Evolutionary conservation across 1,140 invertebrate species (phyloP).

Genomic region (Venustaconcha ellipsiformis): DNA sequence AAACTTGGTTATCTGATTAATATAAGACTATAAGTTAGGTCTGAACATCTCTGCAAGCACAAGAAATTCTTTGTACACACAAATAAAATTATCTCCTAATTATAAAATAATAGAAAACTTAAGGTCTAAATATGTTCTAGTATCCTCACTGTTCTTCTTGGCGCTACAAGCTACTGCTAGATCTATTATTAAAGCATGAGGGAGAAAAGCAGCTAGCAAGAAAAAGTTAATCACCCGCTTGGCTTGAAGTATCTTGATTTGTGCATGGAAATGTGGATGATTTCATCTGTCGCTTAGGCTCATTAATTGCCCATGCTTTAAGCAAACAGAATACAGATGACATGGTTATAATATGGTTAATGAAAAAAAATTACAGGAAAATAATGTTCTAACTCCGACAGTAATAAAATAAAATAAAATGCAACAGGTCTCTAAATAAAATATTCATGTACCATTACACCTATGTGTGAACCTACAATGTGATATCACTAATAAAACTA

Average conservation of each 20-base stretch:
- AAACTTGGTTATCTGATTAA: too few species aligned
- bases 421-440: not conserved
- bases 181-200: too few species aligned
- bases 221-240: too few species aligned
- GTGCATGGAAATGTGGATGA: conserved; percentile 33
- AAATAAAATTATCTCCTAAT: too few species aligned
- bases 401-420: not conserved
- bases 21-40: too few species aligned
- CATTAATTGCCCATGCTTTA: conserved; percentile 63
- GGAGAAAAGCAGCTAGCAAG: too few species aligned
- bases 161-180: too few species aligned
- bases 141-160: too few species aligned
- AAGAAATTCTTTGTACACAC: too few species aligned
- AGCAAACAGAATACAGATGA: conserved; percentile 34
- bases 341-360: conserved; percentile 7
- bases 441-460: conserved; percentile 2
- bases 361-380: conserved; percentile 10
- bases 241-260: not conserved
- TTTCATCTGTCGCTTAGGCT: conserved; percentile 42
- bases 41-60: too few species aligned
- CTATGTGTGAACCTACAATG: not conserved
- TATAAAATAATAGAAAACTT: too few species aligned
- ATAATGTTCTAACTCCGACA: not conserved
- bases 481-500: not conserved
- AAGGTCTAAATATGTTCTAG: too few species aligned